phyloP scores from a whole-genome alignment of 2,113 vertebrate species.

The Phyllopteryx taeniolatus region DNA sequence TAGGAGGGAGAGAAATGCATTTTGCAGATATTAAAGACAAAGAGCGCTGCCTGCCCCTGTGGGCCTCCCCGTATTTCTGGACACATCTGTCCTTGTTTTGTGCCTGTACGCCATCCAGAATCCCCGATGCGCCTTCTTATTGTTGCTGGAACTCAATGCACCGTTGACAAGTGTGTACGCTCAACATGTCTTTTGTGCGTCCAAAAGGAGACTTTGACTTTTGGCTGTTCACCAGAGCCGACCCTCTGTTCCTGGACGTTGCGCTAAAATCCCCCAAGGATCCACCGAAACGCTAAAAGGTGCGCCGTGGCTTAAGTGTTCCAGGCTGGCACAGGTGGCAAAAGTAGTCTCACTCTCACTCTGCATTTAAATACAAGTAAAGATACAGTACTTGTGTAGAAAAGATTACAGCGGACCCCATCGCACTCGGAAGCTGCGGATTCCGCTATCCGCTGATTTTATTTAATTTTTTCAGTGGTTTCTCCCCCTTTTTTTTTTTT shows the following conservation, averaged over 20 bases:
- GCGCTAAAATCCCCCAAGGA: slow-evolving; percentile 72
- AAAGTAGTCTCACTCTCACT: background rate
- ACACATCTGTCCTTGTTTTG: slow-evolving; percentile 63
- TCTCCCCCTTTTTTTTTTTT: too few relatives aligned
- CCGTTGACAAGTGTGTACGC: slow-evolving; percentile 45
- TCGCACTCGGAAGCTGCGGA: too few relatives aligned
- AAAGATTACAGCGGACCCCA: background rate
- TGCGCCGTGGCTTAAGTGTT: slow-evolving; percentile 12
- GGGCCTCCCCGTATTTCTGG: slow-evolving; percentile 39
- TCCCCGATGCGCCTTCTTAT: slow-evolving; percentile 45
- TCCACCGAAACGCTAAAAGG: slow-evolving; percentile 57
- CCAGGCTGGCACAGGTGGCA: background rate
- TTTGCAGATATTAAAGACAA: slow-evolving; percentile 34
- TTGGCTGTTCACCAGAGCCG: slow-evolving; percentile 41
- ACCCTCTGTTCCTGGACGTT: slow-evolving; percentile 40
- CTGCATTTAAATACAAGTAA: background rate
- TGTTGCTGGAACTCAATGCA: slow-evolving; percentile 50
- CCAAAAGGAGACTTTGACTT: slow-evolving; percentile 27
- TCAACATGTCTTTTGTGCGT: slow-evolving; percentile 48
- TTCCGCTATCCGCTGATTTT: too few relatives aligned
- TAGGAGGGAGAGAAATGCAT: slow-evolving; percentile 41
- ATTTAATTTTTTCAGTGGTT: too few relatives aligned
- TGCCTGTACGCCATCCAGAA: slow-evolving; percentile 37
- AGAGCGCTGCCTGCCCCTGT: slow-evolving; percentile 22
- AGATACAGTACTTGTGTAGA: background rate